These are phyloP conservation scores for Setophaga coronata DNA, from an alignment of 2,113 vertebrate genomes.

Conservation along the genomic window DNA sequence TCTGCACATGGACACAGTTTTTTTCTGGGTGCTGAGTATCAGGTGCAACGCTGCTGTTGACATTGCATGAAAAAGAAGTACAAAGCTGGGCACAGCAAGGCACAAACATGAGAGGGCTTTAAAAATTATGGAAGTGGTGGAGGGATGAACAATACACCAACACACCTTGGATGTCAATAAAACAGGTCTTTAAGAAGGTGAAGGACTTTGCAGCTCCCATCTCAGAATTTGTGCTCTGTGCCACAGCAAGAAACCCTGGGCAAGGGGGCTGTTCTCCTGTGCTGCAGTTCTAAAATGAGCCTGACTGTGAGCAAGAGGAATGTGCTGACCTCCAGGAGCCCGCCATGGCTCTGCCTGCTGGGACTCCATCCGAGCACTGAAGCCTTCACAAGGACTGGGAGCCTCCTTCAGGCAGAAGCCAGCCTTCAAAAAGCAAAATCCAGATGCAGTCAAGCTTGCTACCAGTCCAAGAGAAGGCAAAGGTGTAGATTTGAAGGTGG, in stretches of 20 bases:
- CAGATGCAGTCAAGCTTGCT: background rate
- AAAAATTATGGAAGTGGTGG: background rate
- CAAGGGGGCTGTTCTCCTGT: background rate
- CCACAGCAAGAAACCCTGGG: background rate
- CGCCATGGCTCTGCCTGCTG: background rate
- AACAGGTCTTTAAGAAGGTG: background rate
- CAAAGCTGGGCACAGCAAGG: background rate
- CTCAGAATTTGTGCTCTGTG: background rate
- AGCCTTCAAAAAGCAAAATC: slow-evolving; percentile 50
- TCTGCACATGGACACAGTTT: background rate
- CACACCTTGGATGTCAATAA: background rate
- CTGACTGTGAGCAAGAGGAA: background rate
- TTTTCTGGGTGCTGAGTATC: background rate
- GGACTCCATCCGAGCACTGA: background rate
- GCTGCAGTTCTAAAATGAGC: background rate
- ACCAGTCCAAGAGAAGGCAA: background rate
- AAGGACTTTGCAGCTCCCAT: background rate
- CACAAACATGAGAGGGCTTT: background rate
- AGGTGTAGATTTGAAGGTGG: background rate
- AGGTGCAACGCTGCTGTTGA: background rate
- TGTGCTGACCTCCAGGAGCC: background rate
- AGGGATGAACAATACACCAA: background rate
- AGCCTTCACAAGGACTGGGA: slow-evolving; percentile 29
- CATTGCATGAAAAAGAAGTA: background rate
- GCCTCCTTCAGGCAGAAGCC: slow-evolving; percentile 26